These are phyloP conservation scores for Micrasema longulum DNA, from an alignment of 1,140 invertebrate species.

Conservation along the genomic window DNA sequence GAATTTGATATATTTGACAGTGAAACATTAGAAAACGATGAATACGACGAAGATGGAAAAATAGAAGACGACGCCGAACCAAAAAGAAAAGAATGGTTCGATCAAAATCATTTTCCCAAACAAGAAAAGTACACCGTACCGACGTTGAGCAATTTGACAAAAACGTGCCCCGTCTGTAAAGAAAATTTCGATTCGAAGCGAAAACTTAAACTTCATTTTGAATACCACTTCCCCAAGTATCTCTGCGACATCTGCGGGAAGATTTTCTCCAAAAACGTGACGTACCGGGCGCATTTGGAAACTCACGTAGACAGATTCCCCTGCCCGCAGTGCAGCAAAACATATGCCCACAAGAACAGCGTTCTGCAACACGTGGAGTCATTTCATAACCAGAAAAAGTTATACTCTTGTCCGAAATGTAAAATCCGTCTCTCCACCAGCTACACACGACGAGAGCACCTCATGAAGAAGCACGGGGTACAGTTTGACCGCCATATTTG, in stretches of 20 bases:
- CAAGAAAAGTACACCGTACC: not conserved
- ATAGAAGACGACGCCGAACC: not conserved
- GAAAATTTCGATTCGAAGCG: not conserved
- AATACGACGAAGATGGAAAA: not conserved
- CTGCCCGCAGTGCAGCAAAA: not conserved
- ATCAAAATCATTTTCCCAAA: not conserved
- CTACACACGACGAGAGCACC: not conserved
- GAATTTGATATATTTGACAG: too few relatives aligned
- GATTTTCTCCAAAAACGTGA: not conserved
- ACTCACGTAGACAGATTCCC: not conserved
- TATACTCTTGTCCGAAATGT: not conserved
- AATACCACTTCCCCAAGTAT: not conserved
- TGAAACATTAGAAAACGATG: too few relatives aligned
- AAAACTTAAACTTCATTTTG: not conserved
- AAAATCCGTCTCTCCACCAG: not conserved
- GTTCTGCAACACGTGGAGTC: not conserved
- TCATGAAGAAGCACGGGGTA: constrained; percentile 8
- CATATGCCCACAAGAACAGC: not conserved
- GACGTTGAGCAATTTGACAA: not conserved
- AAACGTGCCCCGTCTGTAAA: not conserved
- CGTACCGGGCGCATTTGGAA: not conserved
- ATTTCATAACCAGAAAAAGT: not conserved
- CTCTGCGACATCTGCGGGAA: constrained; percentile 2
- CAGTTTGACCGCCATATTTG: not conserved
- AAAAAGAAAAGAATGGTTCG: constrained; percentile 1